These are phyloP conservation scores for Colossoma macropomum DNA, from an alignment of 2,113 vertebrate species.

Conservation along the genomic window DNA sequence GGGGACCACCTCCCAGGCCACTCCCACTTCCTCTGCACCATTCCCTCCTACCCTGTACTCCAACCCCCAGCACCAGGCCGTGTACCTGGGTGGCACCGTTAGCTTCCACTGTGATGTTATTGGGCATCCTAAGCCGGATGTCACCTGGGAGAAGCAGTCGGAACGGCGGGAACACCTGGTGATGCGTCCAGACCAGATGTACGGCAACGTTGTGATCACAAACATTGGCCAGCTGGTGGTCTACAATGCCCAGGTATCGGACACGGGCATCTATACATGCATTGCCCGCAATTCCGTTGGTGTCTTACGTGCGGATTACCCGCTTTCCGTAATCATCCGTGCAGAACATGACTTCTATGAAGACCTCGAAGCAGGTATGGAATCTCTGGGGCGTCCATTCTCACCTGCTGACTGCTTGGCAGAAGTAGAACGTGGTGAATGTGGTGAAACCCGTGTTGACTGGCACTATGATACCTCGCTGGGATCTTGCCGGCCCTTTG, in stretches of 20 bases:
- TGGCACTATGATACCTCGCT: conserved; percentile 88
- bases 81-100: conserved; percentile 87
- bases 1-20: conserved; percentile 85
- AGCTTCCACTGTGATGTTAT: conserved; percentile 93
- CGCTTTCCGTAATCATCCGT: conserved; percentile 84
- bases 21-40: conserved; percentile 74
- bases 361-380: conserved; percentile 60
- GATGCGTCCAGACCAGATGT: conserved; percentile 97
- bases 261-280: conserved; percentile 93
- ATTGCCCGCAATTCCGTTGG: conserved; percentile 86
- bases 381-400: conserved; percentile 70
- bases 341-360: conserved; percentile 72
- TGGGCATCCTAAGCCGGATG: conserved; percentile 86
- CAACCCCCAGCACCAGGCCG: conserved; percentile 88
- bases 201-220: conserved; percentile 94
- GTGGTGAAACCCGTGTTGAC: conserved; percentile 80
- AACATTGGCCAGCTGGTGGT: conserved; percentile 96
- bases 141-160: conserved; percentile 96
- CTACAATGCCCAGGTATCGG: conserved; percentile 89
- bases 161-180: conserved; percentile 84
- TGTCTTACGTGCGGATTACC: conserved; percentile 88
- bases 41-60: conserved; percentile 88
- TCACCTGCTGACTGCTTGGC: conserved; percentile 85
- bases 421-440: conserved; percentile 78
- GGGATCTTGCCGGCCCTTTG: conserved; percentile 86